Conservation (phyloP, 1,140 invertebrate species). For the Heliconius hermathena region DNA sequence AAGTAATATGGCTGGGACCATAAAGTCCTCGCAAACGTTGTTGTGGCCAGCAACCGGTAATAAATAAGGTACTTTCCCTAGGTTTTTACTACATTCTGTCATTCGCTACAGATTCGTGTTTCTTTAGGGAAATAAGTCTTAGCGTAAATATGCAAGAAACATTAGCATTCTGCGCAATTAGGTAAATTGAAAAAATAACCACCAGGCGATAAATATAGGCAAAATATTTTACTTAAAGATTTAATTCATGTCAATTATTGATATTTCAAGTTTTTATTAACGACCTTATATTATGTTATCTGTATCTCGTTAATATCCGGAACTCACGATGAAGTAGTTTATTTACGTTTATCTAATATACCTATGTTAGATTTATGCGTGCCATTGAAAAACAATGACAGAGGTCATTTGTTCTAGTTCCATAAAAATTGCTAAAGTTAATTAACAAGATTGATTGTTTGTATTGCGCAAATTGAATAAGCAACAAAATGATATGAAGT, state of each 20-base stretch:
- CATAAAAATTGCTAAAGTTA: conserved; percentile 31
- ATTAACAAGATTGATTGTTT: conserved; percentile 17
- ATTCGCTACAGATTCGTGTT: too few species aligned
- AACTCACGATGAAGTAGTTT: conserved; percentile 47
- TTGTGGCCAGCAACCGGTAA: too few species aligned
- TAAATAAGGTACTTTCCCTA: too few species aligned
- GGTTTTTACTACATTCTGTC: too few species aligned
- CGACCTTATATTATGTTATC: conserved; percentile 8
- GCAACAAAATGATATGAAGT: neutral
- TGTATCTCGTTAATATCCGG: conserved; percentile 45
- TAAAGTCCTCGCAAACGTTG: too few species aligned
- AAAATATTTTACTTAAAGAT: neutral
- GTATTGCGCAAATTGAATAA: conserved; percentile 7
- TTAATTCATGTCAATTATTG: neutral
- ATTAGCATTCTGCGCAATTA: too few species aligned
- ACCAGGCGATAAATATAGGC: neutral
- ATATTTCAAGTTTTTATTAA: conserved; percentile 11
- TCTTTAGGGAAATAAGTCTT: too few species aligned
- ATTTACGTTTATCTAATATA: conserved; percentile 31
- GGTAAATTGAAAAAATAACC: too few species aligned
- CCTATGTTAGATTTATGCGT: conserved; percentile 23
- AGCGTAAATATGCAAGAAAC: too few species aligned
- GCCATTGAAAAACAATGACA: conserved; percentile 31
- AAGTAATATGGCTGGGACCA: too few species aligned
- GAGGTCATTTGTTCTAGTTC: conserved; percentile 21